Evolutionary conservation across 2,888 invertebrate species (phyloP), one percentile per base, ranked within the genome.

Genomic region (Gibbula magus): DNA sequence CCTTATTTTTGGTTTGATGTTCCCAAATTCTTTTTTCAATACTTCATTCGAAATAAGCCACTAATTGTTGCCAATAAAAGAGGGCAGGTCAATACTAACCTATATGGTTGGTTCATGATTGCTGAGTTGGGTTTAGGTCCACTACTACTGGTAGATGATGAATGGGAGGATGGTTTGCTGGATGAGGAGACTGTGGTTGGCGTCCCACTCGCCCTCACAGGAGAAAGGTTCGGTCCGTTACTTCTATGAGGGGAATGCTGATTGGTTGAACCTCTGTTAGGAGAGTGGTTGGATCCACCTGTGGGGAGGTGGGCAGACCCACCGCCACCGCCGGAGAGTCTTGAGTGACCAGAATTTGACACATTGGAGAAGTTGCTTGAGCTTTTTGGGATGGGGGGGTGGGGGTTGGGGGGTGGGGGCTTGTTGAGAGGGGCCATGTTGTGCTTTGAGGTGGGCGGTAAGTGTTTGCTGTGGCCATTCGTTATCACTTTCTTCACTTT

Each of bases 401-500:
- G 74, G 45, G 74, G 74, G 29, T 61, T 25, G 10, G 61, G 61
- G 25, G 39, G 74, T 16, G 74, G 74, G 22, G 52, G 13, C 29
- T 53, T 18, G 74, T 67, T 66, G 18, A 39, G 25, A 20, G 20
- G 45, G 66, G 76, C 29, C 13, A 22, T 67, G 53, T 54, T 75
- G 45, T 73, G 22, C n/a, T 82, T 77, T 39, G 54, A 39, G 32
- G 66, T 67, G 35, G 77, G 79, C 22, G 73, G 73, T 16, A 79
- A 52, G 39, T 74, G 54, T 56, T 77, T 79, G 10, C 78, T 75
- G 66, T 74, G 81, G n/a, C 81, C 81, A 35, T 87, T 81, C 56
- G 85, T 82, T 66, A 89, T 75, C 67, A 91, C 88, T 78, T 88
- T 90, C 78, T 88, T 90, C 52, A 89, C 86, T 84, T 86, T 87